Base-by-base conservation (phyloP, 2,888 invertebrate species). In the Chrysodeixis includens region DNA sequence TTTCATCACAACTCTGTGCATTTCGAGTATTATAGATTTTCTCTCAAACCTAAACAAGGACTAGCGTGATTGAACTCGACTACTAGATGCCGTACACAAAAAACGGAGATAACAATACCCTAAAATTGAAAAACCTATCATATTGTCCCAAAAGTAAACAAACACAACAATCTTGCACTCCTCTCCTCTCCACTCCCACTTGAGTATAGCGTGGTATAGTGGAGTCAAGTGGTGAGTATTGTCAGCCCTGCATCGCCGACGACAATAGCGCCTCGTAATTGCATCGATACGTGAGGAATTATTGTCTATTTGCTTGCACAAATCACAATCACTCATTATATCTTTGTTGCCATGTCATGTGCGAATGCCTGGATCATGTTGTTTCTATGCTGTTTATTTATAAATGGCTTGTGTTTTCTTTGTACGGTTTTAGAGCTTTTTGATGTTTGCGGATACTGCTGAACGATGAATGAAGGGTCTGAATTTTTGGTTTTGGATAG, bases 191-290 rank as follows among this genome's bases (percentile, higher is more conserved):
- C 58, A 66, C 75, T 75, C 54, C 57, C 56, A 62, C 73, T 75
- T 12, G 32, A 62, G 14, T 71, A 20, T 16, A 75, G 66, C 62
- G 14, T n/a, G n/a, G n/a, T n/a, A n/a, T n/a, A n/a, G n/a, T n/a
- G n/a, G n/a, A n/a, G n/a, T n/a, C n/a, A n/a, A n/a, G n/a, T n/a
- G n/a, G n/a, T 35, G 59, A 12, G 7, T 66, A 70, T 73, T 71
- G 75, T 71, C 71, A 74, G 56, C 75, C 75, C 66, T 69, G 58
- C 26, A 66, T 62, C 61, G 75, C 72, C 80, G 72, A 71, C 74
- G 75, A 71, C 77, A 76, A 78, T 74, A 76, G 49, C 35, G 64
- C 58, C 40, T 76, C 70, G 74, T 79, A 81, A 76, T 73, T 68
- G 64, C 68, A 70, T 59, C 57, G 74, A 79, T 79, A 79, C 64